Conservation (phyloP, 2,888 invertebrate genomes). For the Tenthredo notha region DNA sequence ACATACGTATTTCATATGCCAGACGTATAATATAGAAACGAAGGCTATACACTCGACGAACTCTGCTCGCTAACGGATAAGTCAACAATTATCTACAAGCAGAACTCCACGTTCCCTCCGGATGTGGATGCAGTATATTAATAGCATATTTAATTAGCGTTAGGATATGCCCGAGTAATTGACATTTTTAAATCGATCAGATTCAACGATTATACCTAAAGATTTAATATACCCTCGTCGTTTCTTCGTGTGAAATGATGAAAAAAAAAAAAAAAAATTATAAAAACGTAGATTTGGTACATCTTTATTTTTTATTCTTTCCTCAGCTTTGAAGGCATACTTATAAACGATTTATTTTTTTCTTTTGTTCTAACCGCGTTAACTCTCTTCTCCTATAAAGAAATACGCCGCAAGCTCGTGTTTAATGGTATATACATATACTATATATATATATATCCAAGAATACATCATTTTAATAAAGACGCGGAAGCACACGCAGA, state of each 20-base stretch:
- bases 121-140: constrained; percentile 18
- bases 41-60: not conserved
- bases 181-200: not conserved
- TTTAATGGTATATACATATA: too few relatives aligned
- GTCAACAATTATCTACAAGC: constrained; percentile 39
- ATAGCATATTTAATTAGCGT: constrained; percentile 21
- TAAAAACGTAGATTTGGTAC: not conserved
- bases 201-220: not conserved
- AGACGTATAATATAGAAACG: not conserved
- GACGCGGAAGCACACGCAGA: not conserved
- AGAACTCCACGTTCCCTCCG: constrained; percentile 16
- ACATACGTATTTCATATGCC: not conserved
- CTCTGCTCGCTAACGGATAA: constrained; percentile 46
- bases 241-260: not conserved
- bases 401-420: not conserved
- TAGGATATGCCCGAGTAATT: not conserved
- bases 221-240: not conserved
- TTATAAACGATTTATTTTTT: not conserved
- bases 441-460: too few relatives aligned
- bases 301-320: not conserved
- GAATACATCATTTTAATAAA: constrained; percentile 25
- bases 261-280: not conserved
- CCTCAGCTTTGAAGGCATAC: not conserved
- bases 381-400: not conserved
- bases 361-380: not conserved